phyloP scores from a whole-genome alignment of 2,888 invertebrate genomes.

The Norana najaformis region DNA sequence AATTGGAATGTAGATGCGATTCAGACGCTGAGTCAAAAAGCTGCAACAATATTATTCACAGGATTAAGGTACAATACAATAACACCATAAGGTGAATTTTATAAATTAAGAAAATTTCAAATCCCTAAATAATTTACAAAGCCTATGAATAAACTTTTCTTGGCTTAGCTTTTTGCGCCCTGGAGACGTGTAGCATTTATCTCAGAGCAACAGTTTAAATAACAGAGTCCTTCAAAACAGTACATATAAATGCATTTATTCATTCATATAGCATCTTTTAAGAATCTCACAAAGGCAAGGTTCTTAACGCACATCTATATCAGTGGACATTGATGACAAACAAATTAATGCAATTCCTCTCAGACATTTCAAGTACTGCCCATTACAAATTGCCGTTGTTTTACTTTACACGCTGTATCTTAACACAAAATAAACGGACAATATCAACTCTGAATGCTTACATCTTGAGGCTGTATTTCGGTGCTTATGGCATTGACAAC shows the following conservation, averaged over 20 bases:
- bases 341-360: background rate
- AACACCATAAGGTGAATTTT: background rate
- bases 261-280: background rate
- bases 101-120: background rate
- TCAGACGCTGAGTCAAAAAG: constrained; percentile 87
- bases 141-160: too few species aligned
- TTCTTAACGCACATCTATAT: background rate
- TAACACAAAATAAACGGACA: background rate
- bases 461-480: constrained; percentile 6
- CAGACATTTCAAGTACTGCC: background rate
- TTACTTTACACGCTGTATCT: background rate
- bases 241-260: background rate
- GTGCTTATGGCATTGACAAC: constrained; percentile 77
- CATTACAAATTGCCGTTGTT: background rate
- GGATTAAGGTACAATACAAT: background rate
- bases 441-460: background rate
- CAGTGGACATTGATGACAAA: too few species aligned
- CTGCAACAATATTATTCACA: constrained; percentile 47
- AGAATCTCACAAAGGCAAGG: background rate
- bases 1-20: constrained; percentile 41
- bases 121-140: background rate
- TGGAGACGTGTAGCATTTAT: too few species aligned
- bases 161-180: too few species aligned
- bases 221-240: too few species aligned
- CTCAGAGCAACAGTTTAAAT: too few species aligned